A percentile compares a stretch with the other conserved stretches of the same genome.
phyloP scores from a whole-genome alignment of 1,140 invertebrate species.

The Gonatopus flavifemur region DNA sequence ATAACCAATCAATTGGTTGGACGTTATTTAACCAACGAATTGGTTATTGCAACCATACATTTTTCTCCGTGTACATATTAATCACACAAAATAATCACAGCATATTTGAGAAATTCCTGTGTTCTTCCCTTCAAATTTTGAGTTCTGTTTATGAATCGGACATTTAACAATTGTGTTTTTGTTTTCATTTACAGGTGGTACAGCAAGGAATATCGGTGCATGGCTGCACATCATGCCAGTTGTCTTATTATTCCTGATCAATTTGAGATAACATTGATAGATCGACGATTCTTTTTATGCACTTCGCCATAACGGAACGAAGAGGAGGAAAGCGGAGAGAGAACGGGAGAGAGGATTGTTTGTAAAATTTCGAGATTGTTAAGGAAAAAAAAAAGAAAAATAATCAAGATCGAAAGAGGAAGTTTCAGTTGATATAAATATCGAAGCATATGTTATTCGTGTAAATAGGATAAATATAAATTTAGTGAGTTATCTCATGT shows the following conservation, averaged over 20 bases:
- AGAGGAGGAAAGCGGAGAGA: no score
- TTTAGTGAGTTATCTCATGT: conserved; percentile 49
- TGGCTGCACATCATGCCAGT: conserved; percentile 38
- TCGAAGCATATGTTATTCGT: conserved; percentile 52
- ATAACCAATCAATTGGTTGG: no score
- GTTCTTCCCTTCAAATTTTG: no score
- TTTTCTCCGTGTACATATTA: no score
- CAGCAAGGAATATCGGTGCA: conserved; percentile 31
- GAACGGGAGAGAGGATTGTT: conserved; percentile 34
- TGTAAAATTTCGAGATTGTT: conserved; percentile 46
- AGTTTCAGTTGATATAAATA: conserved; percentile 47
- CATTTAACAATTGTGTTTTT: no score
- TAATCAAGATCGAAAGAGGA: conserved; percentile 12
- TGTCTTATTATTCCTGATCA: conserved; percentile 37
- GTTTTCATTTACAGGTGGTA: conserved; percentile 45
- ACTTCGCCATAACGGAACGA: conserved; percentile 39
- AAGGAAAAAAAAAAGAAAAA: conserved; percentile 20
- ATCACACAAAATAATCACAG: no score
- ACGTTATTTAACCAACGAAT: no score
- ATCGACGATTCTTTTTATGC: conserved; percentile 30
- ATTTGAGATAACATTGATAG: conserved; percentile 55
- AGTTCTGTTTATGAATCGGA: no score
- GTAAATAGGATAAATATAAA: conserved; percentile 54
- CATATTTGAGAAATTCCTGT: no score
- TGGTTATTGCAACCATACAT: no score